phyloP scores from a whole-genome alignment of 92 coral and sea anemone genomes.

The Desmophyllum pertusum region DNA sequence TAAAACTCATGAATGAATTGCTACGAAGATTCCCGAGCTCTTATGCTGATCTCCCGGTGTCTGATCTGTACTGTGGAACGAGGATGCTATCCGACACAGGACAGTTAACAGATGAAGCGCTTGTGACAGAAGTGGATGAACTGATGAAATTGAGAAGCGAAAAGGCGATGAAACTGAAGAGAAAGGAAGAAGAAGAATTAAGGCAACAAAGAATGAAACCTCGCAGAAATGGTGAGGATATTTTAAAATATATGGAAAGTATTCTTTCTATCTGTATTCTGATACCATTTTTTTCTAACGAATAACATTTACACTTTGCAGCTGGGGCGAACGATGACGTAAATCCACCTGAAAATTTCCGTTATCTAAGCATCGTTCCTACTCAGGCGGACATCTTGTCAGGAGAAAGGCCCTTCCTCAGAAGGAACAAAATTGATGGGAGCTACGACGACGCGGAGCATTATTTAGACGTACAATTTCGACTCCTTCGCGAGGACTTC shows the following conservation, averaged over 20 bases:
- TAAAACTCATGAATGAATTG: slow-evolving; percentile 67
- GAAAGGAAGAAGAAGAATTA: slow-evolving; percentile 48
- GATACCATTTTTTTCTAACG: not conserved
- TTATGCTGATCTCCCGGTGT: slow-evolving; percentile 71
- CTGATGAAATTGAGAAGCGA: slow-evolving; percentile 51
- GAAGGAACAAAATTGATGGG: slow-evolving; percentile 83
- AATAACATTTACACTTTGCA: not conserved
- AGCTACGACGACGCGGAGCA: slow-evolving; percentile 75
- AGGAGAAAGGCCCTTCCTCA: slow-evolving; percentile 57
- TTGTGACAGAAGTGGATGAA: slow-evolving; percentile 52
- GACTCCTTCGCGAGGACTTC: slow-evolving; percentile 92
- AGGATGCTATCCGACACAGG: not conserved
- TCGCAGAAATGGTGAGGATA: slow-evolving; percentile 49
- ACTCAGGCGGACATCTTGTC: slow-evolving; percentile 71
- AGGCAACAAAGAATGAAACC: slow-evolving; percentile 30
- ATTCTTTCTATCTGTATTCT: not conserved
- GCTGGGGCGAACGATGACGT: slow-evolving; percentile 59
- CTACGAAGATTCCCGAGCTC: slow-evolving; percentile 72
- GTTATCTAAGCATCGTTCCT: slow-evolving; percentile 77
- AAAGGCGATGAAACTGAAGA: slow-evolving; percentile 68
- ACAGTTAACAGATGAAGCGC: slow-evolving; percentile 15
- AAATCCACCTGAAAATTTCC: slow-evolving; percentile 88
- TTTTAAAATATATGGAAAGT: not conserved
- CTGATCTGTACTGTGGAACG: slow-evolving; percentile 45
- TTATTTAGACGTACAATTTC: slow-evolving; percentile 94